These are phyloP conservation scores for Acanthiza pusilla DNA, from an alignment of 2,797 vertebrate genomes.

Conservation along the genomic window DNA sequence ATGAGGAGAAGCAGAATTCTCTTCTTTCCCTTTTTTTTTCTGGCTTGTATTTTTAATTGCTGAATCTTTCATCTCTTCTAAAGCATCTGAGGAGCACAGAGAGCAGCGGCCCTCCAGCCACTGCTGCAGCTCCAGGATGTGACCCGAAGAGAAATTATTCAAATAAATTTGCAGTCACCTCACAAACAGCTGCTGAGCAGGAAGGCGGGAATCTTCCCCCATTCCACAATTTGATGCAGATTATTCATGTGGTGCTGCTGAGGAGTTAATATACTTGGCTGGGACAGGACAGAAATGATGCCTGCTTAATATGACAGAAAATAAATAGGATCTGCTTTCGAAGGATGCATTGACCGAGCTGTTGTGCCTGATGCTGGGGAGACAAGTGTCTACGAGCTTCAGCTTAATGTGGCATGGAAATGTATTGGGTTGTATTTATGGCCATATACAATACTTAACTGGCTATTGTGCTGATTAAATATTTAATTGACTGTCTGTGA, in stretches of 20 bases:
- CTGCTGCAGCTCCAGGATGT: not conserved
- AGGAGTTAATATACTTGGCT: slow-evolving; percentile 33
- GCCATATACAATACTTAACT: slow-evolving; percentile 54
- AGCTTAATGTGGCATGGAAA: slow-evolving; percentile 63
- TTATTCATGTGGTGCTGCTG: slow-evolving; percentile 22
- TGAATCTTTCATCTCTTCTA: not conserved
- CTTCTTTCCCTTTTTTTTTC: not conserved
- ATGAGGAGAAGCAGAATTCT: not conserved
- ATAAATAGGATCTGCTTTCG: slow-evolving; percentile 31
- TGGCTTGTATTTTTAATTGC: not conserved
- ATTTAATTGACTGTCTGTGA: slow-evolving; percentile 66
- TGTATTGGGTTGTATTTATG: slow-evolving; percentile 67
- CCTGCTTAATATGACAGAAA: slow-evolving; percentile 28
- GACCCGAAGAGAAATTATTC: not conserved
- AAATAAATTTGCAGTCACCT: slow-evolving; percentile 5
- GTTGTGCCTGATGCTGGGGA: slow-evolving; percentile 26
- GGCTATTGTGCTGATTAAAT: slow-evolving; percentile 64
- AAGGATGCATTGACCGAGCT: slow-evolving; percentile 37
- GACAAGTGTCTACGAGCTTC: slow-evolving; percentile 48
- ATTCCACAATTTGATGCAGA: slow-evolving; percentile 5
- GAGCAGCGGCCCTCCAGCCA: not conserved
- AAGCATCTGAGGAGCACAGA: accelerated
- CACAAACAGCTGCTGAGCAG: not conserved
- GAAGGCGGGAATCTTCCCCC: not conserved
- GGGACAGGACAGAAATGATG: slow-evolving; percentile 27